A percentile compares a stretch with the other conserved stretches of the same genome.
These are phyloP conservation scores for Oncorhynchus tshawytscha DNA, from an alignment of 2,113 vertebrate genomes.

Conservation along the genomic window DNA sequence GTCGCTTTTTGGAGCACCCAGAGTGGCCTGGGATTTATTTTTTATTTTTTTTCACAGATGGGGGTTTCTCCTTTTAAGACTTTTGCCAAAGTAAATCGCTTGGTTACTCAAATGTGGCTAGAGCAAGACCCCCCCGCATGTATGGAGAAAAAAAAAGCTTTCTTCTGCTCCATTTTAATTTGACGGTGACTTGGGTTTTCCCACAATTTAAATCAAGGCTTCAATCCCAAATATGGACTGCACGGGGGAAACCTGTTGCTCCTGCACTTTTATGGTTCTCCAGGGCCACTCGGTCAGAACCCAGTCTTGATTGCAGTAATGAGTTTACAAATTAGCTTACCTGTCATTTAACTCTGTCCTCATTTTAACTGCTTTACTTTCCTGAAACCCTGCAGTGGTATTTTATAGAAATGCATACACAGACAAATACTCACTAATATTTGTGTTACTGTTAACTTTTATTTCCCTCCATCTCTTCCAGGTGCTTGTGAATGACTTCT, in stretches of 20 bases:
- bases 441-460: neutral
- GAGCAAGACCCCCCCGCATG: slow-evolving; percentile 6
- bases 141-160: neutral
- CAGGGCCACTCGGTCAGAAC: slow-evolving; percentile 21
- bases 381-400: neutral
- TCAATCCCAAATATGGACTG: slow-evolving; percentile 20
- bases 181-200: slow-evolving; percentile 24
- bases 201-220: slow-evolving; percentile 28
- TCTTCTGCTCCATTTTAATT: slow-evolving; percentile 19
- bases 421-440: slow-evolving; percentile 12
- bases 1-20: slow-evolving; percentile 38
- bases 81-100: slow-evolving; percentile 38
- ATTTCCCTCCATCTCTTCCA: slow-evolving; percentile 39
- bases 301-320: slow-evolving; percentile 27
- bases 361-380: slow-evolving; percentile 18
- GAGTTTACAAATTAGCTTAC: slow-evolving; percentile 29
- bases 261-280: slow-evolving; percentile 23
- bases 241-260: slow-evolving; percentile 34
- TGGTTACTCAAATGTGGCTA: slow-evolving; percentile 30
- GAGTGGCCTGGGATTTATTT: slow-evolving; percentile 31
- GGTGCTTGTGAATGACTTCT: slow-evolving; percentile 97
- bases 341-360: neutral
- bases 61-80: slow-evolving; percentile 33
- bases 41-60: neutral
- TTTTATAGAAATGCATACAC: neutral